Base-by-base conservation (phyloP, 2,888 invertebrate species). In the Metellina segmentata region DNA sequence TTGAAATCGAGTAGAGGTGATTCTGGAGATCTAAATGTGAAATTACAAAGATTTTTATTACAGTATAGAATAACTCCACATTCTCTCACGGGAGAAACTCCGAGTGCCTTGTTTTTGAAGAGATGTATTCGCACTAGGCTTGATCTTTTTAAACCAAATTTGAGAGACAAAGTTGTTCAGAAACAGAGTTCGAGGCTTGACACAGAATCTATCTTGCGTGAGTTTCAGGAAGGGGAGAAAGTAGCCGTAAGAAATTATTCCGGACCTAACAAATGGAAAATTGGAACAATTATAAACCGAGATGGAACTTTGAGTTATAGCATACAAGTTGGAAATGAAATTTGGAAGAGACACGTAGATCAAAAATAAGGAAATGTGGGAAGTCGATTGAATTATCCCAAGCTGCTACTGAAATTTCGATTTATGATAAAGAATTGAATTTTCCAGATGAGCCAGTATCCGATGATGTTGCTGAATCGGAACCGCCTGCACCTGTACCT, bases 181-280 rank as follows among this genome's bases (percentile, higher is more conserved):
- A 79, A 75, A 85, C 85, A 85, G 85, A 85, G 34, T 34, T 34
- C 34, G 34, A 34, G 34, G 4, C 34, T 34, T 34, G 34, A 34
- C 34, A 34, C 34, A 34, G 34, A 34, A 85, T 75, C 85, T 85
- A 85, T 85, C 85, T 85, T 85, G 85, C 77, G 85, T 77, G 85
- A 85, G 85, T 85, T 85, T 85, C 85, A 85, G 85, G 85, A 85
- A 85, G 85, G 85, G 85, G 85, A 85, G 85, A 85, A 85, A 85
- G 85, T 85, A 85, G 75, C 85, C 85, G 85, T 85, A 85, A 85
- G 85, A 85, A 85, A 85, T 85, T 85, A 85, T 85, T 77, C 75
- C 75, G 69, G 77, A 85, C 81, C 81, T 81, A 81, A 81, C 81
- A 81, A 81, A 81, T 81, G 81, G 81, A 81, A 81, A 81, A 81